Conservation (phyloP, 92 coral and sea anemone genomes). For the Parazoanthus atlanticus region DNA sequence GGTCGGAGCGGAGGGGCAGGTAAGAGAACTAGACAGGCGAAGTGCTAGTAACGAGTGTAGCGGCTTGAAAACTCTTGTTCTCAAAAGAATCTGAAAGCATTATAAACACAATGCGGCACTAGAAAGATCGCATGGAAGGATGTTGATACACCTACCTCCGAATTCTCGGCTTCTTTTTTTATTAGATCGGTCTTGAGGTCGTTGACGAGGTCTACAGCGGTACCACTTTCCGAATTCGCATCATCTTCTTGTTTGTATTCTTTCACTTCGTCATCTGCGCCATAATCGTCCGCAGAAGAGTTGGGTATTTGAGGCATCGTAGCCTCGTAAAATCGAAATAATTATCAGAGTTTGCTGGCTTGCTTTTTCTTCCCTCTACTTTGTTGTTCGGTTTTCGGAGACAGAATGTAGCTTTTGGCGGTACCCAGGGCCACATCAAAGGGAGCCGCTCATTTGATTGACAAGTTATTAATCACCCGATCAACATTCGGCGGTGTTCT, state of each 20-base stretch:
- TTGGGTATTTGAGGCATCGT: conserved; percentile 98
- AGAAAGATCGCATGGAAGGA: conserved; percentile 1
- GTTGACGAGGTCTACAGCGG: conserved; percentile 96
- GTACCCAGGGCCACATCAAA: conserved; percentile 90
- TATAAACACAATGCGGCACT: conserved; percentile 10
- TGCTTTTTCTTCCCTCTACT: conserved; percentile 62
- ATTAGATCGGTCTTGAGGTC: conserved; percentile 98
- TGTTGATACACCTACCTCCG: conserved; percentile 71
- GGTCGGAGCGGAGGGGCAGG: conserved; percentile 21
- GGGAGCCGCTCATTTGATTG: conserved; percentile 93
- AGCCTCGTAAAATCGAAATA: conserved; percentile 67
- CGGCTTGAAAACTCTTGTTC: conserved; percentile 42
- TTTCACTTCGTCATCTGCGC: conserved; percentile 98
- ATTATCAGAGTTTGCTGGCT: conserved; percentile 61
- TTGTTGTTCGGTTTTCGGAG: conserved; percentile 79
- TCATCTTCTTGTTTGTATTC: conserved; percentile 97
- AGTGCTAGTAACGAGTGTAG: conserved; percentile 32
- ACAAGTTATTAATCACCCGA: conserved; percentile 99
- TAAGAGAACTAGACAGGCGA: conserved; percentile 6
- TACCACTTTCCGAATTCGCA: conserved; percentile 93
- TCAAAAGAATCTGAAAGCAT: conserved; percentile 26
- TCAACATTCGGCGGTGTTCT: conserved; percentile 61
- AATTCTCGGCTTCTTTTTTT: conserved; percentile 98
- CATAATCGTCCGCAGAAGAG: conserved; percentile 93
- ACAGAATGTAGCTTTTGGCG: conserved; percentile 73